Conservation (phyloP, 1,140 invertebrate genomes). For the Chelonus insularis region DNA sequence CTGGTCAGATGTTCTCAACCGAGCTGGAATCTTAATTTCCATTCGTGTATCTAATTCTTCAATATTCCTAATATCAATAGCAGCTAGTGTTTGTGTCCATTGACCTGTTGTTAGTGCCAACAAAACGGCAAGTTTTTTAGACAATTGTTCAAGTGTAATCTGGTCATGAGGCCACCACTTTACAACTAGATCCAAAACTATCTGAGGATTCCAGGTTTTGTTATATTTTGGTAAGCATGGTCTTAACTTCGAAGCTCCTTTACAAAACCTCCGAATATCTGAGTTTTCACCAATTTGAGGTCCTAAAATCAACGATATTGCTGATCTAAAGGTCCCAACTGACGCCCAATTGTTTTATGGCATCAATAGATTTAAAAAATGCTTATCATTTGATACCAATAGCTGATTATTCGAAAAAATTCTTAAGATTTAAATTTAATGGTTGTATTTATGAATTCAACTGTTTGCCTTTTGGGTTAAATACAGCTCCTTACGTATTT, state of each 20-base stretch:
- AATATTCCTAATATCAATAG: constrained; percentile 22
- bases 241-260: constrained; percentile 32
- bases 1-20: constrained; percentile 15
- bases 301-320: constrained; percentile 28
- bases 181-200: constrained; percentile 32
- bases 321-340: constrained; percentile 33
- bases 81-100: constrained; percentile 11
- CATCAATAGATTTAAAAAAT: constrained; percentile 34
- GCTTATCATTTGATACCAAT: constrained; percentile 31
- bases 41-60: not conserved
- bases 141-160: constrained; percentile 26
- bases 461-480: no score
- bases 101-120: constrained; percentile 11
- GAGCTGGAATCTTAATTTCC: constrained; percentile 22
- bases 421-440: no score
- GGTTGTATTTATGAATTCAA: no score
- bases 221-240: constrained; percentile 34
- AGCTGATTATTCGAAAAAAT: no score
- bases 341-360: no score
- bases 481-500: no score
- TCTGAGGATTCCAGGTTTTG: constrained; percentile 34
- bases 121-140: constrained; percentile 8
- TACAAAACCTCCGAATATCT: constrained; percentile 33
- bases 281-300: constrained; percentile 29
- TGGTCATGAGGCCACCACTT: constrained; percentile 17